These are phyloP conservation scores for Physella acuta DNA, from an alignment of 1,140 invertebrate genomes.

Conservation along the genomic window DNA sequence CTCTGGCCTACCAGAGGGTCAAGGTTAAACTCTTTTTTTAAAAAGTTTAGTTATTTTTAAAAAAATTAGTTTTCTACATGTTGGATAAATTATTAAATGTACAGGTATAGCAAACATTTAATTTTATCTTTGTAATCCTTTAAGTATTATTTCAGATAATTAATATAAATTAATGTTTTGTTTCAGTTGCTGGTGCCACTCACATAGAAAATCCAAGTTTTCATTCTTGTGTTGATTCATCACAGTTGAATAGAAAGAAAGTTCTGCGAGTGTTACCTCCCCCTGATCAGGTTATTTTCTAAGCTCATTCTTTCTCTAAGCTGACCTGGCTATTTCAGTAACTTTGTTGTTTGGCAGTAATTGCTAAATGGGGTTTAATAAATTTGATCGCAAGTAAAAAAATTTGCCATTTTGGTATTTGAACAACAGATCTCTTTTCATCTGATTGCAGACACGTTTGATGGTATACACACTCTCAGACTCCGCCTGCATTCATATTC, in stretches of 20 bases:
- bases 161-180: too few species aligned
- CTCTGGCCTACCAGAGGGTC: background rate
- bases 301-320: too few species aligned
- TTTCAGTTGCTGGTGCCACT: slow-evolving; percentile 15
- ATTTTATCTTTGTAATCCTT: too few species aligned
- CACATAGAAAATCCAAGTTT: slow-evolving; percentile 34
- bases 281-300: slow-evolving; percentile 44
- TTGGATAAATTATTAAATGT: background rate
- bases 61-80: background rate
- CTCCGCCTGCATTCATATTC: slow-evolving; percentile 30
- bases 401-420: background rate
- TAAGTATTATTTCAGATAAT: too few species aligned
- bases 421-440: background rate
- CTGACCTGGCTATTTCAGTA: too few species aligned
- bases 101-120: too few species aligned
- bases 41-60: background rate
- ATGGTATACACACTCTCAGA: slow-evolving; percentile 31
- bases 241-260: slow-evolving; percentile 39
- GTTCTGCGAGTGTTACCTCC: slow-evolving; percentile 43
- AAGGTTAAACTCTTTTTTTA: too few species aligned
- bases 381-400: too few species aligned
- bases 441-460: slow-evolving; percentile 43
- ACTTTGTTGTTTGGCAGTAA: too few species aligned
- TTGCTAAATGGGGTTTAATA: too few species aligned
- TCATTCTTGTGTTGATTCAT: slow-evolving; percentile 46